Percentiles rank a stretch among this genome's conserved stretches.
These are phyloP conservation scores for Heterochromis multidens DNA, from an alignment of 2,113 vertebrate genomes.

Conservation along the genomic window DNA sequence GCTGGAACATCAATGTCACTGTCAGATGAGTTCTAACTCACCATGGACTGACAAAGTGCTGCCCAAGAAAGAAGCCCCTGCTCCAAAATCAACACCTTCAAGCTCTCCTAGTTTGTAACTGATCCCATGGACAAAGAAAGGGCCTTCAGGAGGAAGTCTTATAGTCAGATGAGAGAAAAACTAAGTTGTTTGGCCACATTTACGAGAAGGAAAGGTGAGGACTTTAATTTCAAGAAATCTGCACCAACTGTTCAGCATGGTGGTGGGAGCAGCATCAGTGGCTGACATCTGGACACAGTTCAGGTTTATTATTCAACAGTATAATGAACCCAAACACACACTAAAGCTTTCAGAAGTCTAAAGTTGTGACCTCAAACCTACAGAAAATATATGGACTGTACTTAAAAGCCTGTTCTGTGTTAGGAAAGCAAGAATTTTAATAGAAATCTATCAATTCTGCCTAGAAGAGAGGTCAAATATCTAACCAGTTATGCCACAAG, in stretches of 20 bases:
- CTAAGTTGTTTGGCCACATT: background rate
- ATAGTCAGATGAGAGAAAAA: too few species aligned
- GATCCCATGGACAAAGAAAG: background rate
- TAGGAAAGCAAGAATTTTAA: background rate
- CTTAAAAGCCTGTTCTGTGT: background rate
- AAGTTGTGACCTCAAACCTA: background rate
- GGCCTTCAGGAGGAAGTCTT: background rate
- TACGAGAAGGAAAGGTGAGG: rapidly evolving
- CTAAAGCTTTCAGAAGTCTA: background rate
- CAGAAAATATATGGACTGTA: background rate
- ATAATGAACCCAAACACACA: too few species aligned
- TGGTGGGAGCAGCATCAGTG: background rate
- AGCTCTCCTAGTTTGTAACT: background rate
- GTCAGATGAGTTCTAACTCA: too few species aligned
- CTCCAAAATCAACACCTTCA: too few species aligned
- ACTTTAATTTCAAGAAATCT: background rate
- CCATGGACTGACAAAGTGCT: too few species aligned
- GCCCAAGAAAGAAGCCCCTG: too few species aligned
- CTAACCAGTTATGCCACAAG: background rate
- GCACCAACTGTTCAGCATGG: background rate
- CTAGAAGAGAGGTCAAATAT: background rate
- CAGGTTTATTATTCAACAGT: background rate
- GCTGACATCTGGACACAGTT: background rate
- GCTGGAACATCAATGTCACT: too few species aligned
- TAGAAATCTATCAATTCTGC: background rate